Evolutionary conservation across 1,140 invertebrate genomes (phyloP), one percentile per base, ranked within the genome.

Genomic region (Trichonephila clavata): DNA sequence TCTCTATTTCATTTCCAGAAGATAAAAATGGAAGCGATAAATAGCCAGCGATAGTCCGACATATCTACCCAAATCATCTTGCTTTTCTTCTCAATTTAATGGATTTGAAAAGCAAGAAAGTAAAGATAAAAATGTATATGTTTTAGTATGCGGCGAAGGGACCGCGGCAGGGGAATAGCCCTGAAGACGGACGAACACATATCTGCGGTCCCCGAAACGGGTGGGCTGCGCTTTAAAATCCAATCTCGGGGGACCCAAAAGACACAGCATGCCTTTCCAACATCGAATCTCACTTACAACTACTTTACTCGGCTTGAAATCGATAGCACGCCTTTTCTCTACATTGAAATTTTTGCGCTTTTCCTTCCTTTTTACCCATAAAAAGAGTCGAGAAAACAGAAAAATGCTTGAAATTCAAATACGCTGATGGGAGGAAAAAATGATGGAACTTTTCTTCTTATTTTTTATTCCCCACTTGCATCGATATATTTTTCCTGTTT

Each of bases 51-150:
- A 63, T 7, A 50, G 61, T 50, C 2, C n/a, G 3, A 2, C 88
- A 43, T 65, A 89, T 59, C 57, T 24, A 10, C 77, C 77, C 5
- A 57, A 24, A 27, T 71, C 91, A 32, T 92, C 61, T 65, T 92
- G 61, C 91, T 92, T 92, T 92, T 86, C 91, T 92, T 86, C 63
- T 43, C 81, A 57, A 92, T 92, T 92, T 92, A 92, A 92, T 92
- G 91, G 91, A 92, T 92, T 86, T 83, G 63, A 86, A 86, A 60
- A 59, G 83, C 61, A 86, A 61, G 57, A 21, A 68, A 10, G 20
- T 13, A 20, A n/a, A 20, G 32, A 71, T 50, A 65, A 68, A 91
- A 86, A 71, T 77, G 32, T 43, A 86, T 86, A 59, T 43, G 68
- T 71, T 92, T 92, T 92, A 43, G 91, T 92, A 92, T 92, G 91